Conservation (phyloP, 2,888 invertebrate genomes). For the Phyto melanocephala region DNA sequence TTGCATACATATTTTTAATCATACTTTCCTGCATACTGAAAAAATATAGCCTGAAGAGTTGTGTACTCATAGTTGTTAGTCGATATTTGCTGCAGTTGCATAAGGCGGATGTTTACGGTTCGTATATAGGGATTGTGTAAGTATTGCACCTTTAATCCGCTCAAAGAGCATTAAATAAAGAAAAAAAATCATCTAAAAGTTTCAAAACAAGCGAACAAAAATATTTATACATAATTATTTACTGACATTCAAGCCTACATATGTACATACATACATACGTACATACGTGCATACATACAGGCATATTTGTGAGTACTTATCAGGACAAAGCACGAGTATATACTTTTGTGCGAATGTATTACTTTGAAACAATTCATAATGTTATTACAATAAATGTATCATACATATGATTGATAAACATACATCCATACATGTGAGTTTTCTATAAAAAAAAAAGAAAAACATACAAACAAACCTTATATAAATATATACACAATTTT, state of each 20-base stretch:
- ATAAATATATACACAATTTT: neutral
- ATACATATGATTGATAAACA: neutral
- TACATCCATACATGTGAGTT: neutral
- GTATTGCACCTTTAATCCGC: conserved; percentile 75
- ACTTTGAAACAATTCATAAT: neutral
- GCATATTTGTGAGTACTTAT: no score
- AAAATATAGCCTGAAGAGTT: conserved; percentile 71
- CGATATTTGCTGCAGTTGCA: conserved; percentile 74
- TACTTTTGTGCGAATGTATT: no score
- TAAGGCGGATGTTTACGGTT: conserved; percentile 76
- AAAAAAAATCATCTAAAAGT: conserved; percentile 43
- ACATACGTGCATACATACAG: conserved; percentile 4
- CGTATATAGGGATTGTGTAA: conserved; percentile 63
- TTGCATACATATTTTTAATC: conserved; percentile 31
- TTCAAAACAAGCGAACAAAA: conserved; percentile 53
- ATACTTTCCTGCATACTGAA: conserved; percentile 68
- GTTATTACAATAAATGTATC: conserved; percentile 28
- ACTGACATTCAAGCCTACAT: neutral
- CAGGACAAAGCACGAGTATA: no score
- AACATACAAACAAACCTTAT: neutral
- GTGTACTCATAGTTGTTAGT: conserved; percentile 70
- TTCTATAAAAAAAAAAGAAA: neutral
- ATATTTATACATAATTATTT: neutral
- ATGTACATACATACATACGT: neutral
- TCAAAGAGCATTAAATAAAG: conserved; percentile 62